Evolutionary conservation across 2,113 vertebrate species (phyloP).

Genomic region (Prinia subflava): DNA sequence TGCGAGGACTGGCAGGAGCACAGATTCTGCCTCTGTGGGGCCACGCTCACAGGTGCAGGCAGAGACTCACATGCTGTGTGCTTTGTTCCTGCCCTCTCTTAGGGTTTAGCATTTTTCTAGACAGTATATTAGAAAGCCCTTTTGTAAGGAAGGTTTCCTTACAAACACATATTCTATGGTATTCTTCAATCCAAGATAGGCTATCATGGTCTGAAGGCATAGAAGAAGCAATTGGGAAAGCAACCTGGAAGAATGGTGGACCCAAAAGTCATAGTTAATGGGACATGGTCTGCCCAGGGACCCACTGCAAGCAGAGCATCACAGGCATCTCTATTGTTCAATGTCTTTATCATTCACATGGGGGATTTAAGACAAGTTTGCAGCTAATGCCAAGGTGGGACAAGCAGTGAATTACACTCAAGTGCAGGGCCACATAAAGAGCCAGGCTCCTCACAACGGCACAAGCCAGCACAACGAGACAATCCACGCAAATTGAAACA

Average conservation of each 20-base stretch:
- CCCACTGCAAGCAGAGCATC: not conserved
- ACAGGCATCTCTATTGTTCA: not conserved
- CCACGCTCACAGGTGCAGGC: not conserved
- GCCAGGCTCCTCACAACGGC: not conserved
- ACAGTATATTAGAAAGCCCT: not conserved
- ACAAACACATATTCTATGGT: not conserved
- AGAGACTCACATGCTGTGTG: not conserved
- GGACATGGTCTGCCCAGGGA: not conserved
- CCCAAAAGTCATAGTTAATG: not conserved
- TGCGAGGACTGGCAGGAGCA: not conserved
- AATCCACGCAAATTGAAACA: not conserved
- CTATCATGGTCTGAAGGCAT: not conserved
- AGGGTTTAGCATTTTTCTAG: not conserved
- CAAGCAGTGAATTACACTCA: not conserved
- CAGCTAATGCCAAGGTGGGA: not conserved
- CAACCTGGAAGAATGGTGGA: not conserved
- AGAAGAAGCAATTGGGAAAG: not conserved
- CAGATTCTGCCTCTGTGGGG: not conserved
- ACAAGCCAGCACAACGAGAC: not conserved
- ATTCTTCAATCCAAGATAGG: not conserved
- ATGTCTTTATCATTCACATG: not conserved
- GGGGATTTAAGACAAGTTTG: not conserved
- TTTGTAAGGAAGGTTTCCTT: not conserved
- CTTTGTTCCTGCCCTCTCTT: not conserved
- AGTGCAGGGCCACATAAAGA: not conserved